Evolutionary conservation across 1,140 invertebrate genomes (phyloP).

Genomic region (Oncopodura yosiiana): DNA sequence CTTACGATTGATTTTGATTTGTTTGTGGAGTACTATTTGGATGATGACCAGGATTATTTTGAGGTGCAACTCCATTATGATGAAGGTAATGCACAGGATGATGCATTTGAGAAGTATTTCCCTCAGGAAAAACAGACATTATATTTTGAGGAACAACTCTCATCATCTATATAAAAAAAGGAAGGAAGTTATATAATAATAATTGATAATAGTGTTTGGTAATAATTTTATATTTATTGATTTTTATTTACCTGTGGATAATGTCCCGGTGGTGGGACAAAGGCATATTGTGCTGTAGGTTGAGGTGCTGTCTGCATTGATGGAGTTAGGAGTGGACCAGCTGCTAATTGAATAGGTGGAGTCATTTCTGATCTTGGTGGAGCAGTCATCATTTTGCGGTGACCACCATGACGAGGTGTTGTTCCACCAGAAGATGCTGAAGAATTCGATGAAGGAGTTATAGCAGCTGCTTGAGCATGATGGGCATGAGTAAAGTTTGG

Average conservation of each 20-base stretch:
- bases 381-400: slow-evolving; percentile 34
- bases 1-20: slow-evolving; percentile 28
- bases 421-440: slow-evolving; percentile 23
- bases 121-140: slow-evolving; percentile 21
- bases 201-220: too few species aligned
- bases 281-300: slow-evolving; percentile 14
- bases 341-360: slow-evolving; percentile 60
- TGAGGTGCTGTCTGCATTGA: slow-evolving; percentile 39
- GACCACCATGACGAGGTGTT: slow-evolving; percentile 22
- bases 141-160: slow-evolving; percentile 11
- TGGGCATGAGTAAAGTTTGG: slow-evolving; percentile 7
- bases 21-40: slow-evolving; percentile 8
- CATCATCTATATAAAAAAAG: slow-evolving; percentile 11
- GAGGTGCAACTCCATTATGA: slow-evolving; percentile 21
- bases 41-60: slow-evolving; percentile 27
- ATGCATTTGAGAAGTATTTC: slow-evolving; percentile 27
- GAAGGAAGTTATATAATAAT: too few species aligned
- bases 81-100: slow-evolving; percentile 24
- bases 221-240: not conserved
- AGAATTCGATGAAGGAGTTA: slow-evolving; percentile 26
- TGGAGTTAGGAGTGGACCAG: slow-evolving; percentile 65
- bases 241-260: slow-evolving; percentile 8
- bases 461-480: slow-evolving; percentile 24
- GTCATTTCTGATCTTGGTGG: slow-evolving; percentile 52
- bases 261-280: slow-evolving; percentile 8